A percentile compares a stretch with the other conserved stretches of the same genome.
These are phyloP conservation scores for Triplophysa rosa DNA, from an alignment of 2,113 vertebrate genomes.

Conservation along the genomic window DNA sequence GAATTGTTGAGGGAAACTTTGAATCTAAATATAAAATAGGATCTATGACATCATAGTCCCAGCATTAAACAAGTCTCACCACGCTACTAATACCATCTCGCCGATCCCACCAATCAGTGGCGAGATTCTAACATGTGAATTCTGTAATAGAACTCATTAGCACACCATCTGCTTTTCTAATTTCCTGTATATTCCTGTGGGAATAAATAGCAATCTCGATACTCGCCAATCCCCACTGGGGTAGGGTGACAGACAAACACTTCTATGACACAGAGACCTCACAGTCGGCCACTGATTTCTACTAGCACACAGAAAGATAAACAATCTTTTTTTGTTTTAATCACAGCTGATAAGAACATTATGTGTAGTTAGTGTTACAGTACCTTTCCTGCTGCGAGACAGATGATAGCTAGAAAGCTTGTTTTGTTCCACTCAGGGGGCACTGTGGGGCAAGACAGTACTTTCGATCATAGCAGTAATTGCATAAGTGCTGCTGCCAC, in stretches of 20 bases:
- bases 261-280: constrained; percentile 21
- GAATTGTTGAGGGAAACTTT: constrained; percentile 5
- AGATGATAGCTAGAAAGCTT: constrained; percentile 24
- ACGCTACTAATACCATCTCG: constrained; percentile 25
- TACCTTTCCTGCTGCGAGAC: constrained; percentile 28
- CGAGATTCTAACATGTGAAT: constrained; percentile 27
- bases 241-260: constrained; percentile 19
- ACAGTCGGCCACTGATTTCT: constrained; percentile 1
- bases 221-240: constrained; percentile 14
- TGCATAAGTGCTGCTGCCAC: constrained; percentile 22
- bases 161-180: constrained; percentile 28
- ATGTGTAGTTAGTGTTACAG: constrained; percentile 24
- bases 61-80: constrained; percentile 11
- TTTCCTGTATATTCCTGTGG: constrained; percentile 37
- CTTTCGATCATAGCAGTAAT: constrained; percentile 38
- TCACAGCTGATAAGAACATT: constrained; percentile 45
- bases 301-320: not conserved
- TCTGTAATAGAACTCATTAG: constrained; percentile 3
- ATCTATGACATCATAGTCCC: constrained; percentile 17
- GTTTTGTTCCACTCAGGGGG: constrained; percentile 37
- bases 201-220: constrained; percentile 30
- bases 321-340: constrained; percentile 13
- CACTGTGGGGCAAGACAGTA: constrained; percentile 19
- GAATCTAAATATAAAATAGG: not conserved
- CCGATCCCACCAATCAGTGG: not conserved